phyloP scores from a whole-genome alignment of 2,888 invertebrate species.

The Hoplodrina ambigua region DNA sequence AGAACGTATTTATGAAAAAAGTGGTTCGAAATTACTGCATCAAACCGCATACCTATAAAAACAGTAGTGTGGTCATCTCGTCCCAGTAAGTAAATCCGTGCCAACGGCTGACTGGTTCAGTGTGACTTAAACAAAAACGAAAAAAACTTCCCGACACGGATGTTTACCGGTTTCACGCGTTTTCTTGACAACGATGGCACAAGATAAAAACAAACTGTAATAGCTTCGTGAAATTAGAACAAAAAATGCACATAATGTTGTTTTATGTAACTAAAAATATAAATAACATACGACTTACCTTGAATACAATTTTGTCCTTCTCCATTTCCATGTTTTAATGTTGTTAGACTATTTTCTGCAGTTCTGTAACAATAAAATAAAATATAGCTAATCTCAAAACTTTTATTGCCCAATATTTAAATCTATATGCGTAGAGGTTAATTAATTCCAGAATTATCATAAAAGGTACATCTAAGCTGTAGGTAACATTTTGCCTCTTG shows the following conservation, averaged over 20 bases:
- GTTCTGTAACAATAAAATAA: conserved; percentile 54
- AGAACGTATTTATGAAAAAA: conserved; percentile 2
- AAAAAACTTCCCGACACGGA: conserved; percentile 52
- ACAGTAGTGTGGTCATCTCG: conserved; percentile 25
- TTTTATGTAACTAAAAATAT: neutral
- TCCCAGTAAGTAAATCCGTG: conserved; percentile 25
- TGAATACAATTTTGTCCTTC: conserved; percentile 86
- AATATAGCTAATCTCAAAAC: neutral
- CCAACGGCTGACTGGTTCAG: conserved; percentile 30
- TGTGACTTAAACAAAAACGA: conserved; percentile 39
- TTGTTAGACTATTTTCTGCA: conserved; percentile 47
- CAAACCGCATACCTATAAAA: conserved; percentile 33
- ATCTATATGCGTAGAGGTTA: neutral
- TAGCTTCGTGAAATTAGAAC: conserved; percentile 21
- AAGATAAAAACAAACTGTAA: conserved; percentile 36
- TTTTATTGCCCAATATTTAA: neutral
- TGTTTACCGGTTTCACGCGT: conserved; percentile 53
- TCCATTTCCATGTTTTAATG: conserved; percentile 74
- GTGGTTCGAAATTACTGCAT: conserved; percentile 4
- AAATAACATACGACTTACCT: conserved; percentile 73
- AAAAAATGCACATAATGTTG: conserved; percentile 12
- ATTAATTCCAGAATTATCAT: neutral
- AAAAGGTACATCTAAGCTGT: neutral
- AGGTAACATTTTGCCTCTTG: neutral
- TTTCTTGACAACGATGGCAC: conserved; percentile 36